Percentiles rank a stretch among this genome's conserved stretches.
Conservation (phyloP, 2,888 invertebrate genomes). For the Drosophila mimica region DNA sequence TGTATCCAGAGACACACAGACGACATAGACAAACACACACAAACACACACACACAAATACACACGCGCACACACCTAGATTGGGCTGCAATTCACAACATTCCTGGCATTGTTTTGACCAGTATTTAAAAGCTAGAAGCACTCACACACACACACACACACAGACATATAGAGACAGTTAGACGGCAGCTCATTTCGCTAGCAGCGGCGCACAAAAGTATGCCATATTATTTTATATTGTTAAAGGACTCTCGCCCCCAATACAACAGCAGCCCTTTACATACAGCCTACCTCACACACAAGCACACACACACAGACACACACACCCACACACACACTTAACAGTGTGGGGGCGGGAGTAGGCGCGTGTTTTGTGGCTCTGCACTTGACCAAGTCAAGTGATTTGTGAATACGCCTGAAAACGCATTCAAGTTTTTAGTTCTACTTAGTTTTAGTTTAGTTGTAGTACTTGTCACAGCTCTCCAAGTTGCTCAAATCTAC, state of each 20-base stretch:
- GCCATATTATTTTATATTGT: conserved; percentile 70
- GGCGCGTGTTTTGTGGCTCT: conserved; percentile 45
- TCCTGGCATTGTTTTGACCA: conserved; percentile 78
- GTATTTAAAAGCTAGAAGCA: conserved; percentile 77
- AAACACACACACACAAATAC: conserved; percentile 26
- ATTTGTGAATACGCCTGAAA: conserved; percentile 44
- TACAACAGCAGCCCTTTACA: conserved; percentile 30
- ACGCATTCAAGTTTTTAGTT: conserved; percentile 65
- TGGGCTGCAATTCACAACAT: conserved; percentile 73
- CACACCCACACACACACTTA: conserved; percentile 21
- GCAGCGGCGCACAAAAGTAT: conserved; percentile 73
- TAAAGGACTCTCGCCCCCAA: conserved; percentile 36
- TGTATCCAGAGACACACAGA: conserved; percentile 39
- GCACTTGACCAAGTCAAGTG: conserved; percentile 75
- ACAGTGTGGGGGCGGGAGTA: conserved; percentile 14
- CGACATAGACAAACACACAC: conserved; percentile 16
- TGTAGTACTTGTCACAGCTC: conserved; percentile 59
- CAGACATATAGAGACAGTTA: conserved; percentile 5
- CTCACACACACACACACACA: conserved; percentile 24
- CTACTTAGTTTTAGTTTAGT: conserved; percentile 47
- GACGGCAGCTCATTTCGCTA: conserved; percentile 47
- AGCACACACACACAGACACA: conserved; percentile 22
- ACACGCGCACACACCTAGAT: conserved; percentile 29
- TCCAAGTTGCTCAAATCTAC: conserved; percentile 75
- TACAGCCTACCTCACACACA: conserved; percentile 68